Evolutionary conservation across 2,888 invertebrate genomes (phyloP), one percentile per base, ranked within the genome.

Genomic region (Trachelus tabidus): DNA sequence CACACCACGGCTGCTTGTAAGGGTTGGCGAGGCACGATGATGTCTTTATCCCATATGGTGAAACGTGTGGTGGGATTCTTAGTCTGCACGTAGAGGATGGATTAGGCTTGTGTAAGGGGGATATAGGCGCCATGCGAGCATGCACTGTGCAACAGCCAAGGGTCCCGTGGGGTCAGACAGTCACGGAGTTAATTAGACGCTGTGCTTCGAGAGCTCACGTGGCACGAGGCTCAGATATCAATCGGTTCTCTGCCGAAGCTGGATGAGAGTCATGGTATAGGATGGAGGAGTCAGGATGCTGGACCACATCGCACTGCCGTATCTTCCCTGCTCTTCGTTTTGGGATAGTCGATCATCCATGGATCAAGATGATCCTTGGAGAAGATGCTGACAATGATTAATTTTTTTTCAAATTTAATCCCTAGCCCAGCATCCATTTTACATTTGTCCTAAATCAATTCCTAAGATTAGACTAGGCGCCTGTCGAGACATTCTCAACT

Each of bases 151-250:
- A 75, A 81, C 84, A 79, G 83, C 84, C 84, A 82, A 79, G 85
- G 88, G 85, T 85, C 86, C 85, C 82, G 80, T 80, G 86, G 87
- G 91, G 90, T 91, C 90, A 90, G 84, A 90, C 88, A 89, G 90
- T 91, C 91, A 91, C 90, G 89, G 90, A 91, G 90, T 91, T 91
- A 91, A 91, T 91, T 91, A 91, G 90, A 90, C 88, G 85, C 83
- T 82, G 89, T 88, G 88, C 86, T 86, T 86, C 85, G 84, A 78
- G 77, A 77, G 74, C 86, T 88, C 88, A 89, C 88, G 88, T 89
- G 89, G 87, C 89, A 87, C 86, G 86, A 87, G 87, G 83, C 84
- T 84, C 82, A 88, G 91, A 91, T 91, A 91, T 90, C 89, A 91
- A 91, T 91, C 91, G 79, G 73, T 40, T 40, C 68, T 73, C 76